phyloP scores from a whole-genome alignment of 2,797 vertebrate genomes.

The Cossypha heuglini region DNA sequence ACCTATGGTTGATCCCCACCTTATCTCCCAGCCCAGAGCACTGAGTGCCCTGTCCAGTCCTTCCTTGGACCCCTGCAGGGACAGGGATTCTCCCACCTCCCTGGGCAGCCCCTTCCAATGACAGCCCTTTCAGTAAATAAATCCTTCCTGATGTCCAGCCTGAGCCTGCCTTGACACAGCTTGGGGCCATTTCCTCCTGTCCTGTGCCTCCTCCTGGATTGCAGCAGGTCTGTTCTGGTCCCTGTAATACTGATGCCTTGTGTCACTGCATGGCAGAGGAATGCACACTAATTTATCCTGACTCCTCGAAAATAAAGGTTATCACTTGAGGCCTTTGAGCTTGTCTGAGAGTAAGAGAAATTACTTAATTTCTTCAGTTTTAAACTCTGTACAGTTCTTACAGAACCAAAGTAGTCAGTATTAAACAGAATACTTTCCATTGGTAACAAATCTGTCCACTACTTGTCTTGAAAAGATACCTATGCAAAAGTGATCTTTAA shows the following conservation, averaged over 20 bases:
- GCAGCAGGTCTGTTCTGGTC: not conserved
- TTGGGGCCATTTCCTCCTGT: not conserved
- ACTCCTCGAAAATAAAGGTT: not conserved
- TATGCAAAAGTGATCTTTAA: not conserved
- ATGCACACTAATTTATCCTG: not conserved
- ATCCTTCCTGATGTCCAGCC: not conserved
- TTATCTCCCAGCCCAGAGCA: not conserved
- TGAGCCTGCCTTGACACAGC: not conserved
- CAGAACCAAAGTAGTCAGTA: not conserved
- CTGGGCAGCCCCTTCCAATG: not conserved
- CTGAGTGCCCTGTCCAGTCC: rapidly evolving
- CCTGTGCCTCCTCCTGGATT: not conserved
- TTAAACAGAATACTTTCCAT: not conserved
- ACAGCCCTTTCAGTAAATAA: not conserved
- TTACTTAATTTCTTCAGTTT: not conserved
- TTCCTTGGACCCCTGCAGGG: not conserved
- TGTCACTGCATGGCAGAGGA: not conserved
- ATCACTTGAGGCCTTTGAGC: not conserved
- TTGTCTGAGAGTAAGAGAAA: not conserved
- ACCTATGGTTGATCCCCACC: not conserved
- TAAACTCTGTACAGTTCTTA: not conserved
- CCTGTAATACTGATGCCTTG: not conserved
- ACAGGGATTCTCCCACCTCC: not conserved
- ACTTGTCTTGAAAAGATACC: not conserved
- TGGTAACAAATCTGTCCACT: not conserved